Percentiles rank a stretch among this genome's conserved stretches.
Evolutionary conservation across 2,888 invertebrate genomes (phyloP).

Genomic region (Nomada goodeniana): DNA sequence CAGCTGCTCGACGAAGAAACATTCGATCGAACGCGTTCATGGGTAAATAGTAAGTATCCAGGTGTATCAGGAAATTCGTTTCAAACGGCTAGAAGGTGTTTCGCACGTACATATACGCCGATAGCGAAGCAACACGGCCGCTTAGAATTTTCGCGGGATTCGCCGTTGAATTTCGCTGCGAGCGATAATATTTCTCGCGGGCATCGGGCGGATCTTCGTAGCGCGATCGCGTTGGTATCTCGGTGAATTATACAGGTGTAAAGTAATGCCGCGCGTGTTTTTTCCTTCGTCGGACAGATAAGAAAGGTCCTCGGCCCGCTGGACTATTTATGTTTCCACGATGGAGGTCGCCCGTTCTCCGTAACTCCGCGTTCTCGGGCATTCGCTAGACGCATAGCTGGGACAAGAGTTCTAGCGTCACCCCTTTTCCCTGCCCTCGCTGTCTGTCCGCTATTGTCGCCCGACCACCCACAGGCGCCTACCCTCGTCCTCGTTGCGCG

Average conservation of each 20-base stretch:
- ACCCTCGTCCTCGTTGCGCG: neutral
- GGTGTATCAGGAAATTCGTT: neutral
- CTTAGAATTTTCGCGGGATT: constrained; percentile 56
- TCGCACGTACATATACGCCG: neutral
- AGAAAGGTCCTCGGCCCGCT: constrained; percentile 36
- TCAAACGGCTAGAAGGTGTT: neutral
- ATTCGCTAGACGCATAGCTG: too few species aligned
- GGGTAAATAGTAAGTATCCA: neutral
- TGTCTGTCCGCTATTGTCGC: neutral
- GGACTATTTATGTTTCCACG: constrained; percentile 54
- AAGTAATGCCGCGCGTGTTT: constrained; percentile 41
- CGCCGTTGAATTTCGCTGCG: constrained; percentile 56
- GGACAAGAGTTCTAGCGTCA: too few species aligned
- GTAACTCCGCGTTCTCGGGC: neutral
- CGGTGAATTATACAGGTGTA: constrained; percentile 62
- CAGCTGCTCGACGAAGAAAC: too few species aligned
- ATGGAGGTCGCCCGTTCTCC: constrained; percentile 53
- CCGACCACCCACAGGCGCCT: neutral
- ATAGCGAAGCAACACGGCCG: constrained; percentile 40
- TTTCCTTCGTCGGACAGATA: constrained; percentile 37
- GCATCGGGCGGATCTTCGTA: constrained; percentile 37
- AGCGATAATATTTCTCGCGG: constrained; percentile 53
- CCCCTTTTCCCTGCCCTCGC: neutral
- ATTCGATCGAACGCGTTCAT: too few species aligned
- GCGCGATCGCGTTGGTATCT: constrained; percentile 61